Percentiles rank a stretch among this genome's conserved stretches.
phyloP scores from a whole-genome alignment of 2,113 vertebrate species.

The Oncorhynchus nerka region DNA sequence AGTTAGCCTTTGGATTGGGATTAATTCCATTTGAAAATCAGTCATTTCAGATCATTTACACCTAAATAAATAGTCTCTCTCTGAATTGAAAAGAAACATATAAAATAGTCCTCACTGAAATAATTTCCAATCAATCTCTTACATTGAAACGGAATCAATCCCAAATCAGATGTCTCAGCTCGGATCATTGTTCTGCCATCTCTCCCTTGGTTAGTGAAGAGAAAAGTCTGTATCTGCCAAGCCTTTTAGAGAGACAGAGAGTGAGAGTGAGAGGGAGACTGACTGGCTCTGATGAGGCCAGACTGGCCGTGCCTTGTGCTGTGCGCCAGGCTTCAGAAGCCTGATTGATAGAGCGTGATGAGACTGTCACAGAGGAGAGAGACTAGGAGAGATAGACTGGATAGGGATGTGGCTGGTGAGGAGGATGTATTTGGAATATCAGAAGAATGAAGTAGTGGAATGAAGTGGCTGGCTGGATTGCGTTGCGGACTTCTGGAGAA shows the following conservation, averaged over 20 bases:
- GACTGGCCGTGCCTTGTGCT: constrained; percentile 52
- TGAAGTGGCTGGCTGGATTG: constrained; percentile 49
- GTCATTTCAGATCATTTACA: constrained; percentile 7
- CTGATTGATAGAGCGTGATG: constrained; percentile 78
- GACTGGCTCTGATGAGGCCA: constrained; percentile 71
- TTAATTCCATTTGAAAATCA: not conserved
- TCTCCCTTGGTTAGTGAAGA: constrained; percentile 41
- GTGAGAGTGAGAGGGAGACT: constrained; percentile 54
- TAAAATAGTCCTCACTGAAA: too few relatives aligned
- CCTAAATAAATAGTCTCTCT: not conserved
- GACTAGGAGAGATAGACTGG: constrained; percentile 5
- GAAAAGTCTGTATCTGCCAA: constrained; percentile 56
- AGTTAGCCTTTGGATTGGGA: too few relatives aligned
- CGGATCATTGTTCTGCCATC: constrained; percentile 23
- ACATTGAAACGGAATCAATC: too few relatives aligned
- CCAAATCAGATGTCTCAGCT: too few relatives aligned
- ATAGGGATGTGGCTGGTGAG: constrained; percentile 40
- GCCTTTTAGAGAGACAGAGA: constrained; percentile 55
- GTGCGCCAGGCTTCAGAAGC: constrained; percentile 52
- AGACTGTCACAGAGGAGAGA: constrained; percentile 71
- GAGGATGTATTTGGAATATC: constrained; percentile 66
- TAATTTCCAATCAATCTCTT: too few relatives aligned
- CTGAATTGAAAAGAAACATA: too few relatives aligned
- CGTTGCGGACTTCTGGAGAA: not conserved
- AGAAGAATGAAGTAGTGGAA: constrained; percentile 62